phyloP scores from a whole-genome alignment of 2,113 vertebrate species.

The Gymnocephalus cernua region DNA sequence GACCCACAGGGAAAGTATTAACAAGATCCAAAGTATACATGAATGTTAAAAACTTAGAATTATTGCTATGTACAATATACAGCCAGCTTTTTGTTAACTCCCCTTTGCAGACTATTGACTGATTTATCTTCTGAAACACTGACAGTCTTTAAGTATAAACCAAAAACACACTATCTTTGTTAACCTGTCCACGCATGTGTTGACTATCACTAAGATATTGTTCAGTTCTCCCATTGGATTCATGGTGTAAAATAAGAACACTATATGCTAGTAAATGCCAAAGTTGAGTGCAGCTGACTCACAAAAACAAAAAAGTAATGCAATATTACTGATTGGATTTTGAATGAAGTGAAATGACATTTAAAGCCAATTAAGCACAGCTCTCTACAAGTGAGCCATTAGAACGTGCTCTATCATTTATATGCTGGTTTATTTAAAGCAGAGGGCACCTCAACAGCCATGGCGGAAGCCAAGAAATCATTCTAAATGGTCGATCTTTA shows the following conservation, averaged over 20 bases:
- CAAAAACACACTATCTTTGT: conserved; percentile 18
- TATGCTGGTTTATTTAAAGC: conserved; percentile 13
- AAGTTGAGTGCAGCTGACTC: conserved; percentile 6
- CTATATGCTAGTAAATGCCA: not conserved
- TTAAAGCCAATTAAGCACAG: conserved; percentile 28
- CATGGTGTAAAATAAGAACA: conserved; percentile 4
- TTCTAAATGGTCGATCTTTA: conserved; percentile 20
- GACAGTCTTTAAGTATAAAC: not conserved
- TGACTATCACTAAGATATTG: conserved; percentile 1
- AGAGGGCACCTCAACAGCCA: conserved; percentile 10
- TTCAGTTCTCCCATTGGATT: not conserved
- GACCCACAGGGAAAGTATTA: conserved; percentile 32
- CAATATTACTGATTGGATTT: conserved; percentile 19
- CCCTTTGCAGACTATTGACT: not conserved
- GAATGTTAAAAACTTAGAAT: conserved; percentile 21
- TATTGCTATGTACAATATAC: not conserved
- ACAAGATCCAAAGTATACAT: conserved; percentile 6
- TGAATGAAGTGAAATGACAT: conserved; percentile 34
- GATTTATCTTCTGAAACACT: conserved; percentile 3
- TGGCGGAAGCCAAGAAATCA: conserved; percentile 18
- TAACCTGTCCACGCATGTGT: conserved; percentile 14
- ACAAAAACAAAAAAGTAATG: conserved; percentile 18
- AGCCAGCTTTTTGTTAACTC: not conserved
- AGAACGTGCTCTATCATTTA: conserved; percentile 18
- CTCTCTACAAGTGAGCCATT: conserved; percentile 24